Base-by-base conservation (phyloP, 2,888 invertebrate species). In the Temnothorax unifasciatus region DNA sequence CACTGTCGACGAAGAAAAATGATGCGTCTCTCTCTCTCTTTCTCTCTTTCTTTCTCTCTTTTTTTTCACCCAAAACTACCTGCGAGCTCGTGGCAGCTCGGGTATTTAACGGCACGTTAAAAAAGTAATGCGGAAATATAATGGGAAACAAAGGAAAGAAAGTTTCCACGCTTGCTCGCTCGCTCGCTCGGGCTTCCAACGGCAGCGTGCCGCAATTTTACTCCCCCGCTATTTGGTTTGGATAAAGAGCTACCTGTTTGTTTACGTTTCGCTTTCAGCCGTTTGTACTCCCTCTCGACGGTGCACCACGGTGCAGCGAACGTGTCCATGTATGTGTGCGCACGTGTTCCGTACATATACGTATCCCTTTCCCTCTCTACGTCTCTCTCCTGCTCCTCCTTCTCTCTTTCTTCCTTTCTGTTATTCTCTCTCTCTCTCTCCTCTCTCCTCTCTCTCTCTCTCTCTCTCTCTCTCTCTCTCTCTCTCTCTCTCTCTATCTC, bases 161-260 rank as follows among this genome's bases (percentile, higher is more conserved):
- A 92, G 86, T 92, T 92, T 90, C 86, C 86, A 87, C 86, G 87
- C 84, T 86, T 83, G 84, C 83, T 87, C 44, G 82, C 86, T 86
- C 85, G 86, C 84, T 86, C 84, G 84, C 84, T 88, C 59, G 83
- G 76, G 75, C 68, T 71, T 71, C 66, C 87, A 85, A 77, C 83
- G 82, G 84, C 74, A 77, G 84, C 84, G 86, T 69, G 83, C 85
- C 85, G 85, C 87, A 90, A 88, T 92, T 92, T 92, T 91, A 92
- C 92, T 91, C 91, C 87, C 89, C 87, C 87, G 90, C 92, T 92
- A 92, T 91, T 91, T 90, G 91, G 91, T 92, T 90, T 92, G 91
- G 91, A 91, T 92, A 91, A 92, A 92, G 91, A 91, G 91, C 92
- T 92, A 92, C 92, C 92, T 92, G 92, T 92, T 92, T 92, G 92